Percentiles rank a stretch among this genome's conserved stretches.
These are phyloP conservation scores for Microctenopoma stevenorrisi DNA, from an alignment of 2,797 vertebrate genomes.

Conservation along the genomic window DNA sequence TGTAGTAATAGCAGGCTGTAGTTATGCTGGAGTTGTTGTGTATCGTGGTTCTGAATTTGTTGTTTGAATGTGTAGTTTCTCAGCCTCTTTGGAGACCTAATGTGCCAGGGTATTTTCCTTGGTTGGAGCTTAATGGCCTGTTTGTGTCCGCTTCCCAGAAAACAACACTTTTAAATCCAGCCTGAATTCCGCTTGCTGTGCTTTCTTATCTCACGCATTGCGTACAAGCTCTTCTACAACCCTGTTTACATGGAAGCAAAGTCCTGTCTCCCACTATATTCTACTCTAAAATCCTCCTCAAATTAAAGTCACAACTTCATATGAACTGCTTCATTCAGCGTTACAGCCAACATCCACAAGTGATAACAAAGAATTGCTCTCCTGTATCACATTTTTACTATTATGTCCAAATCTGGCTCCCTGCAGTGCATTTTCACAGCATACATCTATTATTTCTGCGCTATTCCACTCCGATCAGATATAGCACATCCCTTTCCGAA, in stretches of 20 bases:
- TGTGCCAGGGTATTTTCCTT: slow-evolving; percentile 52
- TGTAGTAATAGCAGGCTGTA: slow-evolving; percentile 3
- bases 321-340: slow-evolving; percentile 59
- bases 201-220: slow-evolving; percentile 48
- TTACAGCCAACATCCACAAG: slow-evolving; percentile 46
- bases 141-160: slow-evolving; percentile 45
- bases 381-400: slow-evolving; percentile 65
- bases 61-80: slow-evolving; percentile 12
- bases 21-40: slow-evolving; percentile 15
- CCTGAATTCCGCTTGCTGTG: slow-evolving; percentile 22
- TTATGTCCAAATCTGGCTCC: slow-evolving; percentile 63
- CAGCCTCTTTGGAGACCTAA: slow-evolving; percentile 54
- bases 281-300: slow-evolving; percentile 37
- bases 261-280: slow-evolving; percentile 19
- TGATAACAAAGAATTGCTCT: slow-evolving; percentile 66
- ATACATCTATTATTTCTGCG: slow-evolving; percentile 69
- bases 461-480: slow-evolving; percentile 66
- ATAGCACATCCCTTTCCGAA: slow-evolving; percentile 54
- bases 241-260: slow-evolving; percentile 47
- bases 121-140: slow-evolving; percentile 51
- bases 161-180: slow-evolving; percentile 38
- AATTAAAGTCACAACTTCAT: slow-evolving; percentile 64
- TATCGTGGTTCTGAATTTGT: slow-evolving; percentile 33
- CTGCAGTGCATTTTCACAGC: slow-evolving; percentile 66
- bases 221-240: slow-evolving; percentile 18